Evolutionary conservation across 2,888 invertebrate species (phyloP), one percentile per base, ranked within the genome.

Genomic region (Gryllus longicercus): DNA sequence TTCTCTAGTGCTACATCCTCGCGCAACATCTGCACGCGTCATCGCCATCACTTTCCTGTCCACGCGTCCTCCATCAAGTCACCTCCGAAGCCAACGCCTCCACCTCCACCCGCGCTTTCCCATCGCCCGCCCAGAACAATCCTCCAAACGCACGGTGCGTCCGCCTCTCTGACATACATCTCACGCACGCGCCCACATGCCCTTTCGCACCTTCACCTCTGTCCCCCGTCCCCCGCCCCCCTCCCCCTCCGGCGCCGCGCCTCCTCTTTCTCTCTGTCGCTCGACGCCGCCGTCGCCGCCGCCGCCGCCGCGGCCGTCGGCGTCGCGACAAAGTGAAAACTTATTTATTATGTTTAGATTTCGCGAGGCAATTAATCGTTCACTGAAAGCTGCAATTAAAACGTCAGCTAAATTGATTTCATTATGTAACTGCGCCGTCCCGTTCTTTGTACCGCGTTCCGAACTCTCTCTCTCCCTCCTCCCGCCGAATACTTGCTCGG

Each of bases 271-370:
- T 14, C 63, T n/a, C 63, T 14, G 63, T 8, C 5, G n/a, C 63
- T 63, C 63, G 63, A 8, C 63, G 63, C 4, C 63, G 63, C 14
- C 11, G 63, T 11, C 51, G 51, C 51, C 12, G n/a, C 16, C 3
- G 63, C 8, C 38, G 63, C 3, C 63, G 63, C 16, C 14, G 63
- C 63, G n/a, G 63, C 63, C 2, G 63, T 63, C 63, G 18, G 63
- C 63, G 63, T 14, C 63, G 63, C 63, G 63, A 63, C n/a, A 63
- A 63, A 63, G 63, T 63, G 63, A 63, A 63, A 63, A 63, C 63
- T 63, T 63, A 63, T 63, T 63, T 63, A 63, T 63, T 63, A 63
- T 63, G 63, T 63, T 63, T 63, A 63, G 63, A 63, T 63, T 63
- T 63, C 14, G 63, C 63, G n/a, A 63, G 63, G 63, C 63, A 63